Evolutionary conservation across 1,140 invertebrate genomes (phyloP).

Genomic region (Eriocheir sinensis): DNA sequence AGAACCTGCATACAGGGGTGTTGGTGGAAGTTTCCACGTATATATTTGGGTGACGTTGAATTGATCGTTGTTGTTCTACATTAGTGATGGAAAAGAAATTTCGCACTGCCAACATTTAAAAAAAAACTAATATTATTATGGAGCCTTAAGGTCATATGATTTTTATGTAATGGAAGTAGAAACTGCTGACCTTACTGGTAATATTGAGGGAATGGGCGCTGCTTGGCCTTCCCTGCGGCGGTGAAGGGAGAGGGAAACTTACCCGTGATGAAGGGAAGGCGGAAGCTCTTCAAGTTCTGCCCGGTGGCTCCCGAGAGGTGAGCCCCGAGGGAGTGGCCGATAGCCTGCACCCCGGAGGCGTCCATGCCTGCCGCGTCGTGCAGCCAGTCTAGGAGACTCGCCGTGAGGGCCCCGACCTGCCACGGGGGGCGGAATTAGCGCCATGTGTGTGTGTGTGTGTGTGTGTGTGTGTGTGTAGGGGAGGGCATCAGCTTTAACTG

Average conservation of each 20-base stretch:
- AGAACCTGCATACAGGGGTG: too few species aligned
- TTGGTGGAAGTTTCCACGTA: too few species aligned
- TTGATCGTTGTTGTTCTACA: too few species aligned
- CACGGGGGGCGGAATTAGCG: neutral
- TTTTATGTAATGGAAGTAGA: too few species aligned
- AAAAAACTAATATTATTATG: too few species aligned
- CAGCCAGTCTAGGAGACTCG: conserved; percentile 53
- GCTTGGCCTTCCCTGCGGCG: neutral
- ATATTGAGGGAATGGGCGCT: too few species aligned
- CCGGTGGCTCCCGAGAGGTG: conserved; percentile 40
- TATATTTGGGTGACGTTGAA: too few species aligned
- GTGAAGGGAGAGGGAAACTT: neutral
- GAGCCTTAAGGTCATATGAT: too few species aligned
- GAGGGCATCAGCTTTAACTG: too few species aligned
- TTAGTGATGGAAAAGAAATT: too few species aligned
- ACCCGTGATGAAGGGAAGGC: conserved; percentile 50
- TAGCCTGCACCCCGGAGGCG: neutral
- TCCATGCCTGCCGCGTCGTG: neutral
- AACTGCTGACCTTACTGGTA: too few species aligned
- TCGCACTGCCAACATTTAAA: too few species aligned
- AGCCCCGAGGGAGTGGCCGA: conserved; percentile 64
- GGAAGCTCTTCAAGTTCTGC: neutral
- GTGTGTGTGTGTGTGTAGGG: conserved; percentile 39
- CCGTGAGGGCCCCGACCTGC: conserved; percentile 40
- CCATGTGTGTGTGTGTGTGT: conserved; percentile 29